Evolutionary conservation across 2,888 invertebrate species (phyloP), one percentile per base, ranked within the genome.

Genomic region (Eristalis intricaria): DNA sequence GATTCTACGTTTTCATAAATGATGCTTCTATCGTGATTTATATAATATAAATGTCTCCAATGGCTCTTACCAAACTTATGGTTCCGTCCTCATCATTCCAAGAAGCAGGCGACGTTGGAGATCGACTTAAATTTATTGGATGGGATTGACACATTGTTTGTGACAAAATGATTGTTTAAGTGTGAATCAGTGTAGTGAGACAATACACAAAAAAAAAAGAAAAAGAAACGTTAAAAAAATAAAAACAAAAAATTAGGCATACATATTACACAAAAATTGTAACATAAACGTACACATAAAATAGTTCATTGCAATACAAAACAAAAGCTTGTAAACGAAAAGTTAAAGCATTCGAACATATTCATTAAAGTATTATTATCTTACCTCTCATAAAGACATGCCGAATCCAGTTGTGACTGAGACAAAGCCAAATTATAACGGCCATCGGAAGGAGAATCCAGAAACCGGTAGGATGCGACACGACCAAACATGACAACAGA

Each of bases 401-500:
- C 95, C 90, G 96, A 97, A 90, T 96, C 96, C 93, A 95, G 94
- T 92, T 96, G 95, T 56, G 95, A 95, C 90, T 96, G 96, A 66
- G 96, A 95, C 83, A 96, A 95, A 91, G 96, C 96, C 90, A 96
- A 94, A 91, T 97, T 95, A 90, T 96, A 95, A 89, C 97, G 94
- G 89, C 95, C 96, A 93, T 97, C 97, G 89, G 96, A 96, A 78
- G 95, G 95, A 32, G 97, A 97, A 93, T 97, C 97, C 90, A 97
- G 94, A 94, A 97, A 97, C 90, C 97, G 95, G 94, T 97, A 97
- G 58, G 97, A 97, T 90, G 97, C 97, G 90, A 97, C 96, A 89
- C 97, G 95, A 69, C 97, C 97, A 93, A 97, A 97, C 94, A 97
- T 97, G 81, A 97, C 95, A 89, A 97, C 94, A 90, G 96, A 96